These are phyloP conservation scores for Siniperca undulata DNA, from an alignment of 2,797 vertebrate species.

Conservation along the genomic window DNA sequence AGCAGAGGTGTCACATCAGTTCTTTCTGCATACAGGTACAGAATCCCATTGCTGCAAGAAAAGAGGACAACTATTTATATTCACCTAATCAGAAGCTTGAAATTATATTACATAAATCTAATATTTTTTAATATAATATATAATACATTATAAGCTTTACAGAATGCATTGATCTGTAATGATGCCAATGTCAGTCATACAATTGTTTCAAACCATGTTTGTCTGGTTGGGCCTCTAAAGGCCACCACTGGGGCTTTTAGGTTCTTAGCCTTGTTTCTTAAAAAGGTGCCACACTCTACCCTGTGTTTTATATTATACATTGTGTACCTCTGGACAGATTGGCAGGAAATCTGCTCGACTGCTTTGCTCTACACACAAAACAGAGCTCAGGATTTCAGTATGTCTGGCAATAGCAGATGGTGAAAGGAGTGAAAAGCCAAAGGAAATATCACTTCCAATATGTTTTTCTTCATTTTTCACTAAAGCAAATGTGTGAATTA, in stretches of 20 bases:
- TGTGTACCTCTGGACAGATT: no score
- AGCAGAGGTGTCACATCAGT: constrained; percentile 90
- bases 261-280: neutral
- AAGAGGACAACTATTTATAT: constrained; percentile 10
- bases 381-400: neutral
- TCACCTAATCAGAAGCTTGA: neutral
- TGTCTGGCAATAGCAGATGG: neutral
- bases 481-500: neutral
- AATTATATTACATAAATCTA: neutral
- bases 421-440: neutral
- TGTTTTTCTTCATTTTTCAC: neutral
- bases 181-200: neutral
- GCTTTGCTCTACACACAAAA: no score
- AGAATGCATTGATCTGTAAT: neutral
- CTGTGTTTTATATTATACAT: no score
- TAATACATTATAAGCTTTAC: neutral
- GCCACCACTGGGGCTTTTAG: neutral
- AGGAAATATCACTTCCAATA: constrained; percentile 2
- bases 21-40: constrained; percentile 95
- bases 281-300: neutral
- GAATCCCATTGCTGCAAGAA: constrained; percentile 90
- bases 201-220: no score
- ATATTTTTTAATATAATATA: no score
- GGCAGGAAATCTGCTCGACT: no score
- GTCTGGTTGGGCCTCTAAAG: neutral